These are phyloP conservation scores for Lasius fuliginosus DNA, from an alignment of 2,888 invertebrate species.

Conservation along the genomic window DNA sequence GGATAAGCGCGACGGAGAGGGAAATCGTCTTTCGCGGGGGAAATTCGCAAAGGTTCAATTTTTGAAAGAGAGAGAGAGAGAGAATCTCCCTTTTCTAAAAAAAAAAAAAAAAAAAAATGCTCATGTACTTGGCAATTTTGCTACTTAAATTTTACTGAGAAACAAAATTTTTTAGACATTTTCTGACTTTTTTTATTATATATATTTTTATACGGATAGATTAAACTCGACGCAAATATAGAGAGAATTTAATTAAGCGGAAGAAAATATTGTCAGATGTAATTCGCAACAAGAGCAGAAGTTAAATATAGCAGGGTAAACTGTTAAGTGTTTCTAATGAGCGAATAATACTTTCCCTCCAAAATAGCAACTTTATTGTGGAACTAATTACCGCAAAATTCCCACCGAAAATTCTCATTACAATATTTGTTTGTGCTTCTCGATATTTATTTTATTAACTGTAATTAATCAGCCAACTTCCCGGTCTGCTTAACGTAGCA, in stretches of 20 bases:
- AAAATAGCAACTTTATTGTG: slow-evolving; percentile 14
- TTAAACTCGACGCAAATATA: slow-evolving; percentile 14
- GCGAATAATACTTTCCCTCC: slow-evolving; percentile 26
- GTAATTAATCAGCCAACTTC: slow-evolving; percentile 15
- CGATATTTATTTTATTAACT: slow-evolving; percentile 48
- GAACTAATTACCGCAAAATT: slow-evolving; percentile 40
- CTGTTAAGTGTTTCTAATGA: background rate
- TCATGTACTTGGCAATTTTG: background rate
- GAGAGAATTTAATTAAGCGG: background rate
- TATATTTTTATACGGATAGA: background rate
- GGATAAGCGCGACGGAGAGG: slow-evolving; percentile 8
- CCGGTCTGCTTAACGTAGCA: background rate
- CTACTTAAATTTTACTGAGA: background rate
- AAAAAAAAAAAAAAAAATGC: background rate
- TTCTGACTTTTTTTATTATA: background rate
- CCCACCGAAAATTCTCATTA: slow-evolving; percentile 11
- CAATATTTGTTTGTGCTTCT: slow-evolving; percentile 25
- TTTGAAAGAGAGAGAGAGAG: slow-evolving; percentile 40
- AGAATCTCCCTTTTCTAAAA: background rate
- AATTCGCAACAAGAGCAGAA: slow-evolving; percentile 17
- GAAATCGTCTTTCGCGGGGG: slow-evolving; percentile 12
- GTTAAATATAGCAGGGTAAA: slow-evolving; percentile 19
- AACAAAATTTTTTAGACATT: background rate
- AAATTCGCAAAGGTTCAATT: background rate
- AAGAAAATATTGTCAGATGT: slow-evolving; percentile 1